phyloP scores from a whole-genome alignment of 2,888 invertebrate species.

The Phytoseiulus persimilis region DNA sequence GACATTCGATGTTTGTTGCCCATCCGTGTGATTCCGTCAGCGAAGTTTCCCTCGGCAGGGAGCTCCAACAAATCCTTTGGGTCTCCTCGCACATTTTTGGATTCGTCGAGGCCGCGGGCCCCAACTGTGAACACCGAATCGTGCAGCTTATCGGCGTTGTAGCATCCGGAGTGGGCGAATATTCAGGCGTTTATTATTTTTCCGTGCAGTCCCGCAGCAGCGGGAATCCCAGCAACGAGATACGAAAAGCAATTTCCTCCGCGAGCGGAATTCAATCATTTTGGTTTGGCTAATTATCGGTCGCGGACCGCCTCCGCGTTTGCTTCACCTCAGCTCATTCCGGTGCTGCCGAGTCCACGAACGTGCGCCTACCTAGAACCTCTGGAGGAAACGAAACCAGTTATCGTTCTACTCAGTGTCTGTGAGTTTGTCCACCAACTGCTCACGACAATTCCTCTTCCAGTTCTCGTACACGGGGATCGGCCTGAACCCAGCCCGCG shows the following conservation, averaged over 20 bases:
- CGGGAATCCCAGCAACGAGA: background rate
- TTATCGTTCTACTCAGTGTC: too few relatives aligned
- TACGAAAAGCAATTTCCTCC: background rate
- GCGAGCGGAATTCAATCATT: background rate
- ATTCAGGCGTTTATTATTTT: background rate
- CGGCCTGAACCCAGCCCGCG: conserved; percentile 51
- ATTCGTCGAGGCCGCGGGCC: too few relatives aligned
- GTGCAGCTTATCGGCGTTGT: background rate
- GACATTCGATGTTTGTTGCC: too few relatives aligned
- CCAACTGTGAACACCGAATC: background rate
- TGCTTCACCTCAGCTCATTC: background rate
- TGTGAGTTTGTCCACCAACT: too few relatives aligned
- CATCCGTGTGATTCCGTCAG: too few relatives aligned
- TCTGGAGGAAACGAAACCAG: too few relatives aligned
- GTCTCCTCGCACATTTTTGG: too few relatives aligned
- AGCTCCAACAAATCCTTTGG: too few relatives aligned
- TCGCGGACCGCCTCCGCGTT: too few relatives aligned
- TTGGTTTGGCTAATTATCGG: background rate
- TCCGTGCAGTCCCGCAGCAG: background rate
- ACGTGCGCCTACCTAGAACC: too few relatives aligned
- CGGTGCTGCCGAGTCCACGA: background rate
- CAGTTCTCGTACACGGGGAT: conserved; percentile 50
- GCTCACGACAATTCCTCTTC: too few relatives aligned
- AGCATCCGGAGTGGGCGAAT: background rate
- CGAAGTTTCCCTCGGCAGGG: too few relatives aligned